These are phyloP conservation scores for Octodon degus DNA, from an alignment of 2,113 vertebrate species.

Conservation along the genomic window DNA sequence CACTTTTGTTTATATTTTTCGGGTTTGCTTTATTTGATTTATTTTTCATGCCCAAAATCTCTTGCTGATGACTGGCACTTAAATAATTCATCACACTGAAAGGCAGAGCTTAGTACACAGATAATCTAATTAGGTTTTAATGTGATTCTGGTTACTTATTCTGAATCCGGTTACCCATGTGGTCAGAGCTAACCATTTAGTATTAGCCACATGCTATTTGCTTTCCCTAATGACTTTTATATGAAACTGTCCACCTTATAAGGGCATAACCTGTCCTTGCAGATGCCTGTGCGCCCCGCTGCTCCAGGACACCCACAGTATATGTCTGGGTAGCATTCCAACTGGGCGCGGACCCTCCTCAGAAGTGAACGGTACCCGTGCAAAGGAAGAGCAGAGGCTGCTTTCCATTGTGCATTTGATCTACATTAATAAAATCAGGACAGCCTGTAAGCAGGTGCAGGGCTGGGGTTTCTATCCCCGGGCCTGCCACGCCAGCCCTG, in stretches of 20 bases:
- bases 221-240: conserved; percentile 19
- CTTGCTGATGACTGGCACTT: conserved; percentile 31
- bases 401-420: conserved; percentile 21
- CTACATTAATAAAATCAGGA: conserved; percentile 32
- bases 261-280: background rate
- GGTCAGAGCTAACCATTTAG: background rate
- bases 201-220: background rate
- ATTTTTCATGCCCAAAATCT: conserved; percentile 39
- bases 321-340: background rate
- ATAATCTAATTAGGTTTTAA: conserved; percentile 27
- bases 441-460: background rate
- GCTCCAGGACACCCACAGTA: background rate
- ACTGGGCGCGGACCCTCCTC: background rate
- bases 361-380: background rate
- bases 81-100: conserved; percentile 34
- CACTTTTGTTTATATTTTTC: conserved; percentile 42
- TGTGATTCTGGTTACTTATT: background rate
- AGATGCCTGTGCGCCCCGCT: background rate
- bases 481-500: no score
- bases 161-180: background rate
- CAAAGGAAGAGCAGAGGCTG: background rate
- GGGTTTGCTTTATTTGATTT: conserved; percentile 28
- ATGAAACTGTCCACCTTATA: background rate
- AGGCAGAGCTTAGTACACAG: background rate
- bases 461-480: no score